Conservation (phyloP, 2,113 vertebrate species). For the Montifringilla adamsi region DNA sequence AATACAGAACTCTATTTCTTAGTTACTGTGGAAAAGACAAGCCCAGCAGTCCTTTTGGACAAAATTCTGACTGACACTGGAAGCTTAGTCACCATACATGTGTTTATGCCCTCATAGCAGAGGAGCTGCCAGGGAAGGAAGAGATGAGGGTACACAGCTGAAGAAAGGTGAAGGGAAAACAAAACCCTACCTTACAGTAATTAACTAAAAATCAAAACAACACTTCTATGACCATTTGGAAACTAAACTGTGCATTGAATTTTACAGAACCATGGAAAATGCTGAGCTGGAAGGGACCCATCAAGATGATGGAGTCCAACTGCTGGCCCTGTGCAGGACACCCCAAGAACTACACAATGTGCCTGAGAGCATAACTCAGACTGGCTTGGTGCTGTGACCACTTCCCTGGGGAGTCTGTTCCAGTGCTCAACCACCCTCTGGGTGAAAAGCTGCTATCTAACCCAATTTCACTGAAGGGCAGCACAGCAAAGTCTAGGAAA, state of each 20-base stretch:
- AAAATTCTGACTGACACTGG: not conserved
- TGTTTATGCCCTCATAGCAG: not conserved
- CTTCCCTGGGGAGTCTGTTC: not conserved
- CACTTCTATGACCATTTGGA: not conserved
- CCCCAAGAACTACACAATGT: not conserved
- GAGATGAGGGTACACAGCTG: not conserved
- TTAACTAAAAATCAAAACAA: not conserved
- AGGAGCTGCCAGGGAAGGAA: not conserved
- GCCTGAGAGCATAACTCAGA: not conserved
- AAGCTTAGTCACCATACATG: not conserved
- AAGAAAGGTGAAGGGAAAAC: not conserved
- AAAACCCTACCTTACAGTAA: not conserved
- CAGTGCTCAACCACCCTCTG: not conserved
- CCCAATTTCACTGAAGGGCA: not conserved
- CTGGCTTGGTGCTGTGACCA: not conserved
- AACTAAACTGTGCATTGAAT: not conserved
- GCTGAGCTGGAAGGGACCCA: not conserved
- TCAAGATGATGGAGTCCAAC: not conserved
- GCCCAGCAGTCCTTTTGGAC: not conserved
- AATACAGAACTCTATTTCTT: not conserved
- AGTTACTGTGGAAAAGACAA: not conserved
- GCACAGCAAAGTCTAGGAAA: not conserved
- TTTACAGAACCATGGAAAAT: not conserved
- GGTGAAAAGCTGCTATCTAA: not conserved
- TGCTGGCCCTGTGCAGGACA: not conserved